Conservation (phyloP, 2,888 invertebrate species). For the Drosophila flavopinicola region DNA sequence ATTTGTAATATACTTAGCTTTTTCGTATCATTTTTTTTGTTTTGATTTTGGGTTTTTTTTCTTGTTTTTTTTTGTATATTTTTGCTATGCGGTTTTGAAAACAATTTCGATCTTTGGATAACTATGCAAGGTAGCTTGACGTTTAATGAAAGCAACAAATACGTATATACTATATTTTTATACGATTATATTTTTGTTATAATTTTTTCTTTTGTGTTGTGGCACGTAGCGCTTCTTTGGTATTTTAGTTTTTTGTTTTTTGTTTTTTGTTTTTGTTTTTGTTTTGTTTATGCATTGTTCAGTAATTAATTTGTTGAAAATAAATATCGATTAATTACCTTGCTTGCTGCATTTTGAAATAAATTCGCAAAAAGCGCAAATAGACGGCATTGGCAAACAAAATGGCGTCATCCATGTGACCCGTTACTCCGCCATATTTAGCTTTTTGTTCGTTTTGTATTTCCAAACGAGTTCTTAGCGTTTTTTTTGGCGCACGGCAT, state of each 20-base stretch:
- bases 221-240: conserved; percentile 55
- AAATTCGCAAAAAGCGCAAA: conserved; percentile 57
- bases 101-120: conserved; percentile 76
- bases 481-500: conserved; percentile 53
- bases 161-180: conserved; percentile 28
- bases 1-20: conserved; percentile 47
- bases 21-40: conserved; percentile 9
- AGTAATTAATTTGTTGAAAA: conserved; percentile 72
- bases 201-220: conserved; percentile 38
- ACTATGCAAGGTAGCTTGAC: conserved; percentile 76
- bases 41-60: conserved; percentile 4
- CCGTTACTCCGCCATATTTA: conserved; percentile 78
- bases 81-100: conserved; percentile 70
- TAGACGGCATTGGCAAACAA: conserved; percentile 77
- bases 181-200: conserved; percentile 17
- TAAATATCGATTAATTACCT: conserved; percentile 73
- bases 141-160: conserved; percentile 58
- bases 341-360: conserved; percentile 43
- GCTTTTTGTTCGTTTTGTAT: conserved; percentile 44
- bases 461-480: conserved; percentile 21
- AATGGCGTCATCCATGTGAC: conserved; percentile 73
- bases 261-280: conserved; percentile 10
- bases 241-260: too few relatives aligned
- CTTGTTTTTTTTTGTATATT: conserved; percentile 62
- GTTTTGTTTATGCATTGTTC: conserved; percentile 29